Base-by-base conservation (phyloP, 2,888 invertebrate species). In the Rotaria macrura region DNA sequence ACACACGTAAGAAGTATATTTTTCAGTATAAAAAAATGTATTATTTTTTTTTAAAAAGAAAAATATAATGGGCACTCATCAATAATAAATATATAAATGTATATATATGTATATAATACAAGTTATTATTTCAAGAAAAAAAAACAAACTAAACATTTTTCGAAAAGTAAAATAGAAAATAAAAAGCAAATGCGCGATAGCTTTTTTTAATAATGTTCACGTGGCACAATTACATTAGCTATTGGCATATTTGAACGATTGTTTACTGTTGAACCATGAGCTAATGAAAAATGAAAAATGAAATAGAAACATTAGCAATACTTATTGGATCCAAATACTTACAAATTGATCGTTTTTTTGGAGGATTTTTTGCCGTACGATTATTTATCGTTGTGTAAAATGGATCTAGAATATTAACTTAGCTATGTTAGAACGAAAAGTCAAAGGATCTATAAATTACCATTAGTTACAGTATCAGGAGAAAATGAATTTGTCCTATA, bases 271-370 rank as follows among this genome's bases (percentile, higher is more conserved):
- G 79, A 79, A 43, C 79, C 79, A 25, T 79, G 43, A 43, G 79
- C 79, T 79, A 4, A 40, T 40, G 7, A 40, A 40, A 38, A 14
- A 34, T 34, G 1, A 65, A 14, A 2, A 34, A 34, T 7, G 34
- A 29, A 2, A 65, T 34, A 20, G 29, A 20, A 9, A 34, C 0
- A 65, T 9, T 17, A 34, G 7, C 1, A 2, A 1, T 34, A 17
- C n/a, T 65, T 65, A 17, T 34, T 34, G 3, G 5, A 7, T 4
- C 5, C 3, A 65, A 65, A 6, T 65, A 65, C 7, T 65, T 79
- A 79, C 79, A 79, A 14, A 43, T 79, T 40, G 79, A 79, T 40
- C 79, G 79, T 43, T 79, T 79, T n/a, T 79, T 79, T 25, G 65
- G 34, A 5, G 40, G 40, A 43, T 20, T 43, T 43, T 43, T 79